A percentile compares a stretch with the other conserved stretches of the same genome.
Conservation (phyloP, 1,140 invertebrate genomes). For the Oncopodura yosiiana region DNA sequence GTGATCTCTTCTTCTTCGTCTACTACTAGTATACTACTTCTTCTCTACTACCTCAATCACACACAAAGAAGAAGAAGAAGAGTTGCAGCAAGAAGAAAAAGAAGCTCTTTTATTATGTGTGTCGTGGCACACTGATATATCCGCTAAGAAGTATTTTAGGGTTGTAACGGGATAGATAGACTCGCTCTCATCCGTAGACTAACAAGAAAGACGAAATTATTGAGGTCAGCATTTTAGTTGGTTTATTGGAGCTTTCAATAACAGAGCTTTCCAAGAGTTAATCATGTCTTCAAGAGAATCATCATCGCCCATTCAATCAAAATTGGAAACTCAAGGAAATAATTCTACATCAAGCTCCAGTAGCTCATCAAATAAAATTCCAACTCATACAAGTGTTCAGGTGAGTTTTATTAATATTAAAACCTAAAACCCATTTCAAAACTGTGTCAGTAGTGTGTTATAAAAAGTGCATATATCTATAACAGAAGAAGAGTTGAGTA, state of each 20-base stretch:
- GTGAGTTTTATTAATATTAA: conserved; percentile 14
- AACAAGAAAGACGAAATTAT: conserved; percentile 12
- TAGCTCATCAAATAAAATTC: conserved; percentile 1
- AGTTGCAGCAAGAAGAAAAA: too few species aligned
- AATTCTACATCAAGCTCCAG: conserved; percentile 21
- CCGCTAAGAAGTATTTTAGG: conserved; percentile 30
- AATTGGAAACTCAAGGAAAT: conserved; percentile 31
- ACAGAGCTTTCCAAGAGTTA: too few species aligned
- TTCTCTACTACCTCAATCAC: too few species aligned
- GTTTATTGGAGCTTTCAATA: conserved; percentile 32
- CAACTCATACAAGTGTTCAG: conserved; percentile 21
- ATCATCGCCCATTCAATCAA: too few species aligned
- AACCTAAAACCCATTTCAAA: too few species aligned
- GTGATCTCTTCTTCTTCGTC: too few species aligned
- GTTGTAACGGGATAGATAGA: conserved; percentile 34
- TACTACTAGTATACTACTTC: too few species aligned
- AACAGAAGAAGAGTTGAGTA: too few species aligned
- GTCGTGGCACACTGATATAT: conserved; percentile 32
- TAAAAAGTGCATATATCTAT: too few species aligned
- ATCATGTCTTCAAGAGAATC: conserved; percentile 35
- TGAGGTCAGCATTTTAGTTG: conserved; percentile 35
- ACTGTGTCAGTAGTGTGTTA: too few species aligned
- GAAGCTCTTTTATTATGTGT: conserved; percentile 24
- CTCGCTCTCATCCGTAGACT: conserved; percentile 33
- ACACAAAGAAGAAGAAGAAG: too few species aligned